Conservation (phyloP, 1,140 invertebrate species). For the Drosophila yakuba region DNA sequence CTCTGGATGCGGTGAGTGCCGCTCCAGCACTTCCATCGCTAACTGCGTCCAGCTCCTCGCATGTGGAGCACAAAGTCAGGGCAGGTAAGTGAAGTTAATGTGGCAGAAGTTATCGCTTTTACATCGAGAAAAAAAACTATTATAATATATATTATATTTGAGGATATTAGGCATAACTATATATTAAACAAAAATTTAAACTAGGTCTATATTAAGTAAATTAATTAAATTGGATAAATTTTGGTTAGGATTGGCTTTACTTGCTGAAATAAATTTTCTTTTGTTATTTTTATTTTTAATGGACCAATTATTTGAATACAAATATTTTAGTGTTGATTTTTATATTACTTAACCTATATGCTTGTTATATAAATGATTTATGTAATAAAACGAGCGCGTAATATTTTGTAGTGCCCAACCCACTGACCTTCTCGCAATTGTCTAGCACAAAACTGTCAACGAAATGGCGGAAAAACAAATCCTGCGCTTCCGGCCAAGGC, state of each 20-base stretch:
- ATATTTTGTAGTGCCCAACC: slow-evolving; percentile 49
- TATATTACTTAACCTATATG: not conserved
- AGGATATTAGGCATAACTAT: not conserved
- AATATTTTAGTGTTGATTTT: not conserved
- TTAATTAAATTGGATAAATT: too few relatives aligned
- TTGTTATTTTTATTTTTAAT: not conserved
- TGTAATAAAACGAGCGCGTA: not conserved
- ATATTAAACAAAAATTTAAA: too few relatives aligned
- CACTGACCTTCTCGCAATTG: slow-evolving; percentile 75
- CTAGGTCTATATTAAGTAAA: too few relatives aligned
- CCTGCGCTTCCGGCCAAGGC: slow-evolving; percentile 68
- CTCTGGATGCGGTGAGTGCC: slow-evolving; percentile 60
- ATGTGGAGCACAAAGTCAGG: slow-evolving; percentile 73
- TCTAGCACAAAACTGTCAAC: slow-evolving; percentile 72
- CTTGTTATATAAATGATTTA: not conserved
- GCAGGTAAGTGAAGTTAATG: slow-evolving; percentile 53
- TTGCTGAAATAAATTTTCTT: not conserved
- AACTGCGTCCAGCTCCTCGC: slow-evolving; percentile 56
- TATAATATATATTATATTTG: too few relatives aligned
- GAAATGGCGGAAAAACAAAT: slow-evolving; percentile 82
- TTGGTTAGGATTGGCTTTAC: too few relatives aligned
- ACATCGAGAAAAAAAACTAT: not conserved
- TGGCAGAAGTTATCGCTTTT: not conserved
- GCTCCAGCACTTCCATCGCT: slow-evolving; percentile 46
- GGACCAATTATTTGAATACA: too few relatives aligned